These are phyloP conservation scores for Xiphydria camelus DNA, from an alignment of 2,888 invertebrate species.

Conservation along the genomic window DNA sequence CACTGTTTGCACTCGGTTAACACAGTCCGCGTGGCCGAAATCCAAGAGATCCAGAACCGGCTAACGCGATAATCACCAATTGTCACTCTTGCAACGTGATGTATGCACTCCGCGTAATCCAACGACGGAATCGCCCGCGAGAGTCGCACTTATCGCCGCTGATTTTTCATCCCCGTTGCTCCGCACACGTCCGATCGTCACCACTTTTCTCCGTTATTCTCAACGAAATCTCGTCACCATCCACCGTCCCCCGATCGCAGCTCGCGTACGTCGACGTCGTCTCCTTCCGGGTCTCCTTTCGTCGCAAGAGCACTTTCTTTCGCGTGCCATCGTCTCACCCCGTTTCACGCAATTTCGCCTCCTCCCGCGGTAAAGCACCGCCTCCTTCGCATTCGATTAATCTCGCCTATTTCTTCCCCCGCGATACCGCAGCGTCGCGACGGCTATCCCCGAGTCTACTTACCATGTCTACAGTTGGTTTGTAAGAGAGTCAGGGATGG, in stretches of 20 bases:
- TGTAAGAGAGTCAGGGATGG: constrained; percentile 36
- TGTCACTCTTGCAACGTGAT: not conserved
- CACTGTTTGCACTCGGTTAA: constrained; percentile 28
- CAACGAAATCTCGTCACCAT: too few relatives aligned
- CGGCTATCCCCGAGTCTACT: too few relatives aligned
- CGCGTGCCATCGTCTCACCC: constrained; percentile 12
- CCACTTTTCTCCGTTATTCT: too few relatives aligned
- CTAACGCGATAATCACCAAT: too few relatives aligned
- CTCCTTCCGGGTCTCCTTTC: too few relatives aligned
- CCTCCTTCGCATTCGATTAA: not conserved
- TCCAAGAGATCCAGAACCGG: not conserved
- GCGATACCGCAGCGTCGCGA: not conserved
- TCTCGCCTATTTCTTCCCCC: not conserved
- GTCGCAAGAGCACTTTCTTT: constrained; percentile 10
- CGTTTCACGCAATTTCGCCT: not conserved
- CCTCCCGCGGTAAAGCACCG: constrained; percentile 7
- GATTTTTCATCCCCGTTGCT: too few relatives aligned
- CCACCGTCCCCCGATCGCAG: too few relatives aligned
- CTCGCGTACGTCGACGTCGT: too few relatives aligned
- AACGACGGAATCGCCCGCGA: too few relatives aligned
- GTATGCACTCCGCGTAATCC: constrained; percentile 23
- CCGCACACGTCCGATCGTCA: too few relatives aligned
- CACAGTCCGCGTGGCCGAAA: constrained; percentile 15
- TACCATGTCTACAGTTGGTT: constrained; percentile 51
- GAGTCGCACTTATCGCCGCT: too few relatives aligned